phyloP scores from a whole-genome alignment of 1,140 invertebrate genomes.

The Drosophila gunungcola region DNA sequence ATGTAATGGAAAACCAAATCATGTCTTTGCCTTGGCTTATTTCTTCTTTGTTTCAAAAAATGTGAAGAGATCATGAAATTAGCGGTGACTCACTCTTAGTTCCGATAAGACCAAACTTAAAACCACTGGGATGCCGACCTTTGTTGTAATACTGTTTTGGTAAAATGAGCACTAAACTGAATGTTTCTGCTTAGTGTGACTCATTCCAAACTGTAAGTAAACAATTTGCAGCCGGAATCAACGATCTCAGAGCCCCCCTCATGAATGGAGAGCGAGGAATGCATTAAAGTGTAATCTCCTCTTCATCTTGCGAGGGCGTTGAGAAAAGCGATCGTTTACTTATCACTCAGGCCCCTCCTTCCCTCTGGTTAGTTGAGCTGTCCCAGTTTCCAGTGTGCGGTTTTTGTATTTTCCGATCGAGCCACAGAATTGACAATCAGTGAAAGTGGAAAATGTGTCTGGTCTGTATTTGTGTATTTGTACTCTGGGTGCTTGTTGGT shows the following conservation, averaged over 20 bases:
- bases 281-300: conserved; percentile 25
- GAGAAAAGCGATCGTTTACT: conserved; percentile 39
- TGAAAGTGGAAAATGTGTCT: conserved; percentile 72
- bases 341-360: conserved; percentile 20
- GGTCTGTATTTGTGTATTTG: conserved; percentile 19
- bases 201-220: neutral
- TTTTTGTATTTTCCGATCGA: conserved; percentile 62
- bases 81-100: too few species aligned
- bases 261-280: conserved; percentile 1
- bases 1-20: too few species aligned
- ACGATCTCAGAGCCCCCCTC: neutral
- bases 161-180: neutral
- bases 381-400: conserved; percentile 63
- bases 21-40: too few species aligned
- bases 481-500: conserved; percentile 41
- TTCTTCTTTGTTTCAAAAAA: too few species aligned
- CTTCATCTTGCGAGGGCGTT: conserved; percentile 25
- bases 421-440: conserved; percentile 76
- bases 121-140: too few species aligned
- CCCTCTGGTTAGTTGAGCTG: conserved; percentile 23
- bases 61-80: too few species aligned
- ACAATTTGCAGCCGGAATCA: too few species aligned
- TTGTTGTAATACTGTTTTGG: neutral
- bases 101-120: too few species aligned
- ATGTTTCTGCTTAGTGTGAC: neutral